phyloP scores from a whole-genome alignment of 2,888 invertebrate species.

The Autographa gamma region DNA sequence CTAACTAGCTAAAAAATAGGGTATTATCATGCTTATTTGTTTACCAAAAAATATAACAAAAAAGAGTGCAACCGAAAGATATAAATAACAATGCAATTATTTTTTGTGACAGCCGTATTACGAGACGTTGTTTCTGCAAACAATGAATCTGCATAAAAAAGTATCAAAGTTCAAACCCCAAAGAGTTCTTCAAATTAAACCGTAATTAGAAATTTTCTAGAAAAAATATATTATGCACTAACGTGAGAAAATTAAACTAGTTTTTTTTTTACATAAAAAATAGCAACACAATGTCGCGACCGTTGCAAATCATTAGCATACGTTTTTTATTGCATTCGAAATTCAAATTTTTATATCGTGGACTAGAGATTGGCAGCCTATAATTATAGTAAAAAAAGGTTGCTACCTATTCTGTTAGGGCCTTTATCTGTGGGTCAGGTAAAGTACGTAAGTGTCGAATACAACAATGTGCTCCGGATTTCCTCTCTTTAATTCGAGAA shows the following conservation, averaged over 20 bases:
- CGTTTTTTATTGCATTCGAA: constrained; percentile 65
- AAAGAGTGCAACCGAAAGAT: constrained; percentile 72
- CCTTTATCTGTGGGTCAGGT: constrained; percentile 86
- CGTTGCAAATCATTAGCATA: constrained; percentile 85
- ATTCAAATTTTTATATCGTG: constrained; percentile 61
- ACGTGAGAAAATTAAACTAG: constrained; percentile 87
- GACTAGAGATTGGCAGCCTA: constrained; percentile 72
- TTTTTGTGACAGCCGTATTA: constrained; percentile 88
- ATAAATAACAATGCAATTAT: constrained; percentile 86
- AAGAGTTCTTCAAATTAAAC: constrained; percentile 88
- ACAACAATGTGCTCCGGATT: constrained; percentile 87
- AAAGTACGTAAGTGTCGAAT: constrained; percentile 83
- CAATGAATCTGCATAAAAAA: constrained; percentile 75
- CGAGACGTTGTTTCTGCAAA: constrained; percentile 87
- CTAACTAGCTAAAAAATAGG: background rate
- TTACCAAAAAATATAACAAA: constrained; percentile 38
- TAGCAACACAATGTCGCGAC: constrained; percentile 71
- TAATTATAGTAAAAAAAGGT: constrained; percentile 82
- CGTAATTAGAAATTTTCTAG: constrained; percentile 84
- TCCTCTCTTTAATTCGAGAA: constrained; percentile 87
- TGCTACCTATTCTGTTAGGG: constrained; percentile 71
- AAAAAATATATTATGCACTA: constrained; percentile 74
- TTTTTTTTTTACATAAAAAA: constrained; percentile 74
- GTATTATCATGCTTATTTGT: background rate
- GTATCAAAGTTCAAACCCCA: constrained; percentile 85